A percentile compares a stretch with the other conserved stretches of the same genome.
Conservation (phyloP, 2,797 vertebrate species). For the Brotula barbata region DNA sequence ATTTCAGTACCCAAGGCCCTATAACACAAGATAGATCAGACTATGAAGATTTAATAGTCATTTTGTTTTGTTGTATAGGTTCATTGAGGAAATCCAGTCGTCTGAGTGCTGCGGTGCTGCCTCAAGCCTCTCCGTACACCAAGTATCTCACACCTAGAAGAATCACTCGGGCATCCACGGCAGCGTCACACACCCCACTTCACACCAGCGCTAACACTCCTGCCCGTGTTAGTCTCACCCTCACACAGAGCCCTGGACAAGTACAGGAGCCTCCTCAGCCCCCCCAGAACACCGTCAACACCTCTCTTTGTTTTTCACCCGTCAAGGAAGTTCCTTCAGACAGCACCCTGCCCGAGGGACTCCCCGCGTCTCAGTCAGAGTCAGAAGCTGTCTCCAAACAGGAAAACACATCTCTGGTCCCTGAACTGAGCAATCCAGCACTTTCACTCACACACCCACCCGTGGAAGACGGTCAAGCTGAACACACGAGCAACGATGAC, state of each 20-base stretch:
- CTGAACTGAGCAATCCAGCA: background rate
- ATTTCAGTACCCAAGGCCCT: accelerated
- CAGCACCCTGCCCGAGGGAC: slow-evolving; percentile 1
- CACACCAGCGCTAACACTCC: slow-evolving; percentile 2
- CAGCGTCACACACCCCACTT: slow-evolving; percentile 30
- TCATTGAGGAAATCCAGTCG: slow-evolving; percentile 67
- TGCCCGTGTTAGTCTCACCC: background rate
- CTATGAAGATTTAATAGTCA: no score
- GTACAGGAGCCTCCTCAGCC: slow-evolving; percentile 28
- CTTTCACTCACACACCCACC: background rate
- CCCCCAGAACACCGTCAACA: background rate
- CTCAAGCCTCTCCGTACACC: slow-evolving; percentile 57
- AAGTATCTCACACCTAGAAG: slow-evolving; percentile 49
- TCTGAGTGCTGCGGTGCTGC: slow-evolving; percentile 40
- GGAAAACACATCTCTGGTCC: slow-evolving; percentile 4
- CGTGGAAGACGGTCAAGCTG: slow-evolving; percentile 4
- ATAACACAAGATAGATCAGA: no score
- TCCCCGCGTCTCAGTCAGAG: slow-evolving; percentile 11
- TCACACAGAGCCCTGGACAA: slow-evolving; percentile 36
- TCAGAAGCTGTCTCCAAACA: slow-evolving; percentile 11
- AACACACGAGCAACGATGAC: background rate
- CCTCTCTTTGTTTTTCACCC: slow-evolving; percentile 49
- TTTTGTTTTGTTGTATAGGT: slow-evolving; percentile 42
- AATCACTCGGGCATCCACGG: slow-evolving; percentile 45
- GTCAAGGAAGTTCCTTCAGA: slow-evolving; percentile 28